phyloP scores from a whole-genome alignment of 1,140 invertebrate genomes.

The Agrilus planipennis region DNA sequence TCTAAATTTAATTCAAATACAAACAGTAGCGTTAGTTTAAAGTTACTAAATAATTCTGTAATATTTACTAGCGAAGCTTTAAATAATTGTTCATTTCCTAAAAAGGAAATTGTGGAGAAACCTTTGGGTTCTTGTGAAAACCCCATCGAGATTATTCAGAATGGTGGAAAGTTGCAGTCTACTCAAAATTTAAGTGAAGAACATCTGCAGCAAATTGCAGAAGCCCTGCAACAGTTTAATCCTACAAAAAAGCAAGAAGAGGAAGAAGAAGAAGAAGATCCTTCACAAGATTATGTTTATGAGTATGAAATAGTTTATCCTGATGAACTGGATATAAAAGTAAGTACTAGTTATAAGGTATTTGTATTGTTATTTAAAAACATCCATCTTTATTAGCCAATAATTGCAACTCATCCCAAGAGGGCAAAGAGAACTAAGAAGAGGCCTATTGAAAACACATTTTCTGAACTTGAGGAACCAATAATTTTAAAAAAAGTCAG shows the following conservation, averaged over 20 bases:
- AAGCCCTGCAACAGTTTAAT: not conserved
- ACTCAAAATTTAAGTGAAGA: conserved; percentile 3
- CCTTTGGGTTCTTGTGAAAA: conserved; percentile 5
- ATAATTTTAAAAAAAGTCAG: conserved; percentile 15
- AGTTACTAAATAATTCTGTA: too few relatives aligned
- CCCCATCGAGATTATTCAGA: conserved; percentile 2
- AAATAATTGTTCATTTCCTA: too few relatives aligned
- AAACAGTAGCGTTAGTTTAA: too few relatives aligned
- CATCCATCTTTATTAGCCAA: conserved; percentile 11
- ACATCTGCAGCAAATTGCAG: conserved; percentile 2
- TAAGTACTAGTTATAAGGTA: conserved; percentile 8
- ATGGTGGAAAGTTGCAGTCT: conserved; percentile 2
- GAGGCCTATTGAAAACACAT: conserved; percentile 8
- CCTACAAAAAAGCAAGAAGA: not conserved
- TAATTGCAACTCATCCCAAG: conserved; percentile 10
- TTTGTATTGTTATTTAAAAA: conserved; percentile 3
- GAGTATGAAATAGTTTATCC: conserved; percentile 25
- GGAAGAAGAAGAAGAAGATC: too few relatives aligned
- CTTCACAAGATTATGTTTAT: too few relatives aligned
- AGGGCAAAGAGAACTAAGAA: conserved; percentile 23
- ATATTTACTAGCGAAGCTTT: too few relatives aligned
- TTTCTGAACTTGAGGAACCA: conserved; percentile 6
- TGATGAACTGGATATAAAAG: conserved; percentile 23
- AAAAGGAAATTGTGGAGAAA: too few relatives aligned
- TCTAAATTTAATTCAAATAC: too few relatives aligned